These are phyloP conservation scores for honey bee (Apis mellifera) DNA, from an alignment of 1,140 invertebrate species.

Conservation along the genomic window DNA sequence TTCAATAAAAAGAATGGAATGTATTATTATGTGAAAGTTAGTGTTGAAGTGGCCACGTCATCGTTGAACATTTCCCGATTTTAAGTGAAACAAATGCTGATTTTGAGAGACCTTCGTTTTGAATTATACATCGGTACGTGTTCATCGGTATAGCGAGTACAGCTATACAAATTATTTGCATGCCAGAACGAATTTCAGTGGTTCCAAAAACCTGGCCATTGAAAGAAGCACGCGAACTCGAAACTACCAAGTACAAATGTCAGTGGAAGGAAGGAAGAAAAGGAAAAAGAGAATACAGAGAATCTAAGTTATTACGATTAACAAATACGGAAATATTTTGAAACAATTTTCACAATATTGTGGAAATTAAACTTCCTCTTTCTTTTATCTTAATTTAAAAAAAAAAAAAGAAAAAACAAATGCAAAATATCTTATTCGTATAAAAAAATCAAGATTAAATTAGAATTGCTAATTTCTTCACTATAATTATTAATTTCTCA, in stretches of 20 bases:
- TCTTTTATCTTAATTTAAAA: background rate
- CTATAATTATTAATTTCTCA: too few species aligned
- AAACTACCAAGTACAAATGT: slow-evolving; percentile 52
- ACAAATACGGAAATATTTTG: slow-evolving; percentile 19
- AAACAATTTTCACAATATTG: background rate
- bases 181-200: slow-evolving; percentile 54
- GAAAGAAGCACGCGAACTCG: slow-evolving; percentile 60
- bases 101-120: slow-evolving; percentile 31
- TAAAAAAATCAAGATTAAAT: too few species aligned
- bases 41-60: background rate
- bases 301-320: slow-evolving; percentile 18
- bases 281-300: background rate
- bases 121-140: slow-evolving; percentile 27
- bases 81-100: background rate
- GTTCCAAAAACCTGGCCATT: slow-evolving; percentile 45
- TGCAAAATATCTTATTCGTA: too few species aligned
- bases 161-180: slow-evolving; percentile 59
- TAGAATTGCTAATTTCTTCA: too few species aligned
- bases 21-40: background rate
- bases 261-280: background rate
- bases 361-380: background rate
- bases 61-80: slow-evolving; percentile 20
- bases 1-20: background rate
- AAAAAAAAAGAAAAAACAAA: too few species aligned
- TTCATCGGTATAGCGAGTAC: background rate